These are phyloP conservation scores for Cichladusa arquata DNA, from an alignment of 2,113 vertebrate genomes.

Conservation along the genomic window DNA sequence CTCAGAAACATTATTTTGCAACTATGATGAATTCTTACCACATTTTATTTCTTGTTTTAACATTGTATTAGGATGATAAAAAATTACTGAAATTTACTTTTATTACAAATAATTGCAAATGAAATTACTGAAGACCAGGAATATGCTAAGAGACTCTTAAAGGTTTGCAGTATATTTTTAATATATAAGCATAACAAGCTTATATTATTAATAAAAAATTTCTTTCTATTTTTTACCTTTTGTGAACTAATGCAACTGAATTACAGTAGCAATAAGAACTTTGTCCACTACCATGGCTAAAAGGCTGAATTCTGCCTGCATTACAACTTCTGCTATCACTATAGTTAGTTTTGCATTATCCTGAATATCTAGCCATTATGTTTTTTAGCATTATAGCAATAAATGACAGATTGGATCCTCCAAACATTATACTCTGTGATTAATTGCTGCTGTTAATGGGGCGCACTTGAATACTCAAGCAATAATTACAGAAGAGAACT, in stretches of 20 bases:
- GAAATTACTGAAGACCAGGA: neutral
- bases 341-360: neutral
- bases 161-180: neutral
- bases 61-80: neutral
- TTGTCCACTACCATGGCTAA: neutral
- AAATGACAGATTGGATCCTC: neutral
- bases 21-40: neutral
- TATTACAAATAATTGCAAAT: neutral
- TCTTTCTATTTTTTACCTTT: neutral
- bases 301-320: neutral
- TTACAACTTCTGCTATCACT: neutral
- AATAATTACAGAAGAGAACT: neutral
- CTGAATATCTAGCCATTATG: neutral
- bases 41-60: neutral
- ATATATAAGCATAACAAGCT: neutral
- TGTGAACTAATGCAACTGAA: neutral
- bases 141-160: neutral
- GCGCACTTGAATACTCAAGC: neutral
- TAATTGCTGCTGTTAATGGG: neutral
- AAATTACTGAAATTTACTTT: neutral
- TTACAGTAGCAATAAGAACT: neutral
- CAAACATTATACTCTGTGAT: neutral
- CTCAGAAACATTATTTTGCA: neutral
- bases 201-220: neutral
- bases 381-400: neutral